A percentile compares a stretch with the other conserved stretches of the same genome.
These are phyloP conservation scores for Athrips mouffetella DNA, from an alignment of 2,888 invertebrate genomes.

Conservation along the genomic window DNA sequence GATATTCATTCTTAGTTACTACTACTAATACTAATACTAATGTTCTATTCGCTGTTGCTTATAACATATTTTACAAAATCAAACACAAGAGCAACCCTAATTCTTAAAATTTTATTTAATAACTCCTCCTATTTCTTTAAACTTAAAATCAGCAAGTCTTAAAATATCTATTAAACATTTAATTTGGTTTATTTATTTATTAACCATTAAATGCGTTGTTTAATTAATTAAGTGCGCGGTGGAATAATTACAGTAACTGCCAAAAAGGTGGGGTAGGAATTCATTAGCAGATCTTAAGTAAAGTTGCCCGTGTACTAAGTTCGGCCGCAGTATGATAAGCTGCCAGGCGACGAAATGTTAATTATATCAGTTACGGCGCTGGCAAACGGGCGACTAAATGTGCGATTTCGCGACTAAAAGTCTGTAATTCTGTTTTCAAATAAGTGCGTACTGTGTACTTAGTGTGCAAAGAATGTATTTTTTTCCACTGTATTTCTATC, in stretches of 20 bases:
- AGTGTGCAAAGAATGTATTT: too few species aligned
- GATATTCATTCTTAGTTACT: too few species aligned
- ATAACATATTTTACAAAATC: too few species aligned
- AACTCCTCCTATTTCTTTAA: background rate
- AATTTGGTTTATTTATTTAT: constrained; percentile 5
- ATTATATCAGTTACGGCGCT: constrained; percentile 40
- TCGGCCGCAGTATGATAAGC: constrained; percentile 42
- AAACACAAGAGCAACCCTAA: too few species aligned
- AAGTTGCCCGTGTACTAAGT: constrained; percentile 40
- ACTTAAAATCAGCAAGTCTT: too few species aligned
- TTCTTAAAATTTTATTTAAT: too few species aligned
- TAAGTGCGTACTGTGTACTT: too few species aligned
- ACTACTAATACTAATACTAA: too few species aligned
- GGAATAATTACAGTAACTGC: background rate
- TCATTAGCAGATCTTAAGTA: constrained; percentile 64
- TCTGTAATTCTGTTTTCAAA: background rate
- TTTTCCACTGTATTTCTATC: too few species aligned
- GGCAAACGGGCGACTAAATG: background rate
- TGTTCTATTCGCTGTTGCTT: too few species aligned
- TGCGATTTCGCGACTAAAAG: constrained; percentile 3
- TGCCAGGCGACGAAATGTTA: constrained; percentile 43
- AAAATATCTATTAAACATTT: background rate
- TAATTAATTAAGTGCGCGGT: constrained; percentile 6
- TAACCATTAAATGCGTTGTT: constrained; percentile 2
- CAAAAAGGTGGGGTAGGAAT: constrained; percentile 36